These are phyloP conservation scores for Rhagoletis pomonella DNA, from an alignment of 1,140 invertebrate genomes.

Conservation along the genomic window DNA sequence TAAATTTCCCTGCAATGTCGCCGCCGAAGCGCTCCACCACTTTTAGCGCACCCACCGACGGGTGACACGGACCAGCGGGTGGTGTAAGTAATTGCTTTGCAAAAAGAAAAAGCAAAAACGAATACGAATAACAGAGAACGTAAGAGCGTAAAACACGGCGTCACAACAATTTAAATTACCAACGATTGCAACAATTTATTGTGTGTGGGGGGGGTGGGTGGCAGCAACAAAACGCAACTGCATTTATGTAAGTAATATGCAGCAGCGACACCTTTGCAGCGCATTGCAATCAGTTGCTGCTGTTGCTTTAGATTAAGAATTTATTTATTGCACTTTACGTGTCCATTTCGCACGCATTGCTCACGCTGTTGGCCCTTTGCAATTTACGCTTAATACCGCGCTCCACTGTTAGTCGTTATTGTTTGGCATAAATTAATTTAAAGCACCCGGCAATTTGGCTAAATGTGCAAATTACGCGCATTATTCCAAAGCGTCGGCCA, in stretches of 20 bases:
- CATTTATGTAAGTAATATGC: background rate
- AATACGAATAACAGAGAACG: background rate
- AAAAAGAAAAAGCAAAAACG: background rate
- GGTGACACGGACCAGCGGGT: background rate
- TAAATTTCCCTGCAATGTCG: slow-evolving; percentile 15
- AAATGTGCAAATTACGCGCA: background rate
- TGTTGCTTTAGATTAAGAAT: background rate
- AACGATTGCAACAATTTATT: slow-evolving; percentile 33
- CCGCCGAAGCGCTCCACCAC: background rate
- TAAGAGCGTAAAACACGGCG: background rate
- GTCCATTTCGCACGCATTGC: background rate
- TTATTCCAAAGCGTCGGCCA: background rate
- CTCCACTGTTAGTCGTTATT: background rate
- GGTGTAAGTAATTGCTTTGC: slow-evolving; percentile 2
- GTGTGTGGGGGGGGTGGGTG: background rate
- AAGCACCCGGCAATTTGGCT: background rate
- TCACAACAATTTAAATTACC: background rate
- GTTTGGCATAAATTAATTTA: slow-evolving; percentile 19
- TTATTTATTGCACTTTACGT: background rate
- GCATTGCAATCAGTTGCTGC: background rate
- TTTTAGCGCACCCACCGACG: background rate
- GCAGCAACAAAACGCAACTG: no score
- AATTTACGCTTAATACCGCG: background rate
- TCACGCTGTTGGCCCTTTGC: background rate
- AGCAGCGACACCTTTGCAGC: background rate